Evolutionary conservation across 2,888 invertebrate species (phyloP).

Genomic region (Eubasilissa splendida): DNA sequence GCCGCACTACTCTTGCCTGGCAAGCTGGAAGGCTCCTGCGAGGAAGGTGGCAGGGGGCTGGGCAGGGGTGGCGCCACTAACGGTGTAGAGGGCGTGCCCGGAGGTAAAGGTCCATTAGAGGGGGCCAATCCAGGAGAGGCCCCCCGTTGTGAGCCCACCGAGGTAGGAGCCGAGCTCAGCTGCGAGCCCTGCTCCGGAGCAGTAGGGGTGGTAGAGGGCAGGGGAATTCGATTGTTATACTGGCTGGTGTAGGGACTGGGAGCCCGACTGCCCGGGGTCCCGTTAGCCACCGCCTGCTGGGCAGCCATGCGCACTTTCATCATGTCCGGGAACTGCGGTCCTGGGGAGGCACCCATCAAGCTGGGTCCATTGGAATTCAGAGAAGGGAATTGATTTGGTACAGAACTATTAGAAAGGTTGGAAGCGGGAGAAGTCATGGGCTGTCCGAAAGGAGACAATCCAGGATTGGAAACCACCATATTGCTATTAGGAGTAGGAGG

Average conservation of each 20-base stretch:
- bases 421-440: slow-evolving; percentile 76
- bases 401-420: slow-evolving; percentile 66
- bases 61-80: slow-evolving; percentile 76
- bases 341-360: slow-evolving; percentile 71
- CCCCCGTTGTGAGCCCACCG: slow-evolving; percentile 70
- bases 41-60: slow-evolving; percentile 72
- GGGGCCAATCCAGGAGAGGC: slow-evolving; percentile 65
- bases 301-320: slow-evolving; percentile 74
- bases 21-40: slow-evolving; percentile 60
- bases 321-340: slow-evolving; percentile 73
- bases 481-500: slow-evolving; percentile 74
- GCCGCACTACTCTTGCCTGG: slow-evolving; percentile 65
- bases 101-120: slow-evolving; percentile 69
- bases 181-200: slow-evolving; percentile 62
- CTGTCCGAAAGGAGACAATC: slow-evolving; percentile 82
- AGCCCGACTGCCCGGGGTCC: slow-evolving; percentile 64
- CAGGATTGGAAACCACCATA: slow-evolving; percentile 75
- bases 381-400: slow-evolving; percentile 68
- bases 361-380: slow-evolving; percentile 76
- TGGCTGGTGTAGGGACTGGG: slow-evolving; percentile 73
- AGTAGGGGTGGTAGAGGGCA: slow-evolving; percentile 72
- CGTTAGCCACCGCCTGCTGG: slow-evolving; percentile 61
- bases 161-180: slow-evolving; percentile 64
- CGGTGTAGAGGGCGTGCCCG: slow-evolving; percentile 74
- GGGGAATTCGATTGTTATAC: slow-evolving; percentile 63